These are phyloP conservation scores for Lasioglossum leucozonium DNA, from an alignment of 2,888 invertebrate species.

Conservation along the genomic window DNA sequence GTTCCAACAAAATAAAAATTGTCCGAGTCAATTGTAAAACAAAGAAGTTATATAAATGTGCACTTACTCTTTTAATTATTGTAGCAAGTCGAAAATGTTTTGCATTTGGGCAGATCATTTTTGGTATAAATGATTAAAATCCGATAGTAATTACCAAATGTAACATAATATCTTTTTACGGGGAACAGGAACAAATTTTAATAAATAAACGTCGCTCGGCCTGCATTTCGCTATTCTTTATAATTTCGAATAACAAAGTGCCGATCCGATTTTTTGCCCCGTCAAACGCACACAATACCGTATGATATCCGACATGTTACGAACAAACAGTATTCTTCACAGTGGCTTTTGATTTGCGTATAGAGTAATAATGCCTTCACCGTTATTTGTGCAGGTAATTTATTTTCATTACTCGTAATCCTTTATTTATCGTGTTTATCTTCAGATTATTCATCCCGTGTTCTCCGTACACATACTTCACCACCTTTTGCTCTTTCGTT, in stretches of 20 bases:
- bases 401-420: not conserved
- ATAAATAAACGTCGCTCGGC: not conserved
- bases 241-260: not conserved
- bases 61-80: too few species aligned
- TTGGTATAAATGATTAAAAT: too few species aligned
- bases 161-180: too few species aligned
- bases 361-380: constrained; percentile 3
- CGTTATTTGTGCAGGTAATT: constrained; percentile 4
- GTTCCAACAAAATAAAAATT: too few species aligned
- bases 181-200: not conserved
- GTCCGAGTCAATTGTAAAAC: too few species aligned
- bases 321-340: constrained; percentile 1
- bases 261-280: not conserved
- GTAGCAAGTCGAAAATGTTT: too few species aligned
- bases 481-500: not conserved
- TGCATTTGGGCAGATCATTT: too few species aligned
- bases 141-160: too few species aligned
- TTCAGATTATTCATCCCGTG: not conserved
- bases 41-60: too few species aligned
- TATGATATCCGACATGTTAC: not conserved
- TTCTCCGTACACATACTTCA: not conserved
- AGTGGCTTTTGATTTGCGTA: not conserved
- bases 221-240: not conserved
- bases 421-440: constrained; percentile 11
- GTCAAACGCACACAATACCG: not conserved